These are phyloP conservation scores for Pocillopora damicornis DNA, from an alignment of 64 coral and sea anemone species.

Conservation along the genomic window DNA sequence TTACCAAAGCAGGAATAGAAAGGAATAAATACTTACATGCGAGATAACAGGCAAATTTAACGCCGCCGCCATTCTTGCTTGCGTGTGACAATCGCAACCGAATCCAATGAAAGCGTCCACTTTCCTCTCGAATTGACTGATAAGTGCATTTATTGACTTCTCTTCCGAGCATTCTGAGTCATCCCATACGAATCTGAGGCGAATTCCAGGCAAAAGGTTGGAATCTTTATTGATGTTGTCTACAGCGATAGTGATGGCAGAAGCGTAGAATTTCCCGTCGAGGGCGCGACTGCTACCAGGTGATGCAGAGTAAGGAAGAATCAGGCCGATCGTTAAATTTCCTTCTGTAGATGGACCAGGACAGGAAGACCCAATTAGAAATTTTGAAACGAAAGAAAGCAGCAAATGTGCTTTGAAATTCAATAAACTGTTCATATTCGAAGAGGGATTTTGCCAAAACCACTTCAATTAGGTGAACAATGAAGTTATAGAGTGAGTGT, in stretches of 20 bases:
- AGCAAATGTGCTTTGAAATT: neutral
- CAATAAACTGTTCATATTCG: conserved; percentile 1
- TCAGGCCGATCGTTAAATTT: conserved; percentile 67
- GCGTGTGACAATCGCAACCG: conserved; percentile 66
- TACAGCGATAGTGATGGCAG: conserved; percentile 61
- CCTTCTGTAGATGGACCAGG: conserved; percentile 10
- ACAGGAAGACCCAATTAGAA: neutral
- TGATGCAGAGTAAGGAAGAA: conserved; percentile 54
- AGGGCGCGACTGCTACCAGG: neutral
- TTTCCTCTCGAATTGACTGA: conserved; percentile 41
- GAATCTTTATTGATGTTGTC: conserved; percentile 76
- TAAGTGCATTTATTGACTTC: conserved; percentile 53
- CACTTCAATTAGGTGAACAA: neutral
- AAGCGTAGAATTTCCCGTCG: conserved; percentile 49
- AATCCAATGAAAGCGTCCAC: conserved; percentile 89
- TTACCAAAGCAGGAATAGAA: neutral
- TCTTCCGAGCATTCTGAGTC: conserved; percentile 73
- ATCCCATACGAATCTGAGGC: conserved; percentile 71
- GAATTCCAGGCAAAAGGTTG: conserved; percentile 41
- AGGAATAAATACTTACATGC: conserved; percentile 58
- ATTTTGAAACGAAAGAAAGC: neutral
- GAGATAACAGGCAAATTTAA: conserved; percentile 85
- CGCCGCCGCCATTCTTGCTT: conserved; percentile 74
- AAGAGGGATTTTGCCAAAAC: neutral
- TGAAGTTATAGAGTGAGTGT: neutral